Base-by-base conservation (phyloP, 2,888 invertebrate genomes). In the Petrolisthes manimaculis region DNA sequence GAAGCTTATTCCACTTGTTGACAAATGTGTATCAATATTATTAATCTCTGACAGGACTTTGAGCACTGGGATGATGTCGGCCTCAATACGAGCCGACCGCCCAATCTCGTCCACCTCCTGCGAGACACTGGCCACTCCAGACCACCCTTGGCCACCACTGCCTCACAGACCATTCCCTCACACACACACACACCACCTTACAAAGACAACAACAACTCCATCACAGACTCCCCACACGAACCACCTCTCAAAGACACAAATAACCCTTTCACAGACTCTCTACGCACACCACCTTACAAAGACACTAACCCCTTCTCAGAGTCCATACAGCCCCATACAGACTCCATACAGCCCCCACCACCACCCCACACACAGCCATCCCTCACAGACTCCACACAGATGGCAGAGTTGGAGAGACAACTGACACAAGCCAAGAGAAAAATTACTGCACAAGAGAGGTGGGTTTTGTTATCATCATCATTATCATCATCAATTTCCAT, bases 41-140 rank as follows among this genome's bases (percentile, higher is more conserved):
- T 37, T 37, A 37, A 37, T 37, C 1, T 37, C 2, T 37, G 37
- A 37, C 37, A 96, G 95, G 97, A 97, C 93, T 97, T 97, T 94
- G 97, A 97, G 93, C 96, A 97, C 92, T 97, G 97, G 97, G 97
- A 97, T 93, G 97, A 97, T 93, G 97, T 97, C 18, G 97, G 97
- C 0, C 94, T 97, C 77, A 97, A 97, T 93, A 96, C 96, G 93
- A 95, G 96, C 0, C 95, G 96, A 92, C 97, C 97, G 54, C 95
- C 96, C 0, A 96, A 96, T 91, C 93, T 97, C 61, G 93, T 97
- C 21, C 92, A 92, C 61, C 91, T 94, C 37, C 93, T 93, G 86
- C 92, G 93, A 71, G 93, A 93, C 89, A 93, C 92, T 91, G 92
- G 92, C 53, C 82, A 71, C 37, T 56, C 71, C 54, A 12, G 18